Percentiles rank a stretch among this genome's conserved stretches.
These are phyloP conservation scores for Synaphobranchus kaupii DNA, from an alignment of 2,797 vertebrate genomes.

Conservation along the genomic window DNA sequence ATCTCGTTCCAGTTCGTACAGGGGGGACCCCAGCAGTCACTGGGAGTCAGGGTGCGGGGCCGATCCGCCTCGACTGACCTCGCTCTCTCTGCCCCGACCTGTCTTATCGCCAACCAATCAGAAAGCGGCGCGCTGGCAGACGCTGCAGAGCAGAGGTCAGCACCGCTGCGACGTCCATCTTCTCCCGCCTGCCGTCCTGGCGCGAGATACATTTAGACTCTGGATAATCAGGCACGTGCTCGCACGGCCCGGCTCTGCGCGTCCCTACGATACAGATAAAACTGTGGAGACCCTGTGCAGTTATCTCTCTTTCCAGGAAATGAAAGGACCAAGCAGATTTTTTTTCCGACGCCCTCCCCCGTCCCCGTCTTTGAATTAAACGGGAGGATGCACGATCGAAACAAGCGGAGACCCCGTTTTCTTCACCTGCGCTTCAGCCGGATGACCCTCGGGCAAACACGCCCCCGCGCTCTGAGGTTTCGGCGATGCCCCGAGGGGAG, in stretches of 20 bases:
- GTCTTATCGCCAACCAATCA: not conserved
- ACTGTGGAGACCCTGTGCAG: not conserved
- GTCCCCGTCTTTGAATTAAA: not conserved
- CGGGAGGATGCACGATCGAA: not conserved
- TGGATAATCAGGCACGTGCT: not conserved
- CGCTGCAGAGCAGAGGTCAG: not conserved
- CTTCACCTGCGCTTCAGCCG: not conserved
- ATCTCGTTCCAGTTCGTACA: not conserved
- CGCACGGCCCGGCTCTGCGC: not conserved
- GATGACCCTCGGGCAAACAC: not conserved
- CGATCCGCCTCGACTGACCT: not conserved
- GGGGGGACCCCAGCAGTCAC: not conserved
- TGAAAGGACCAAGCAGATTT: not conserved
- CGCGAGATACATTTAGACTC: not conserved
- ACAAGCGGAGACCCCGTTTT: not conserved
- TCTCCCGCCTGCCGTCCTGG: not conserved
- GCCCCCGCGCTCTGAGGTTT: not conserved
- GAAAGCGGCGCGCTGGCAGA: too few relatives aligned
- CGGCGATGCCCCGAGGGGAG: not conserved
- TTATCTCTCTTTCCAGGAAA: constrained; percentile 13
- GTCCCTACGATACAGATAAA: not conserved
- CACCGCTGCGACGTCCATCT: too few relatives aligned
- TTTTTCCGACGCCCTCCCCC: not conserved
- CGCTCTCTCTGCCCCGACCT: not conserved
- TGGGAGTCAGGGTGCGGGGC: not conserved